Conservation (phyloP, 2,113 vertebrate genomes). For the Notothenia rossii region DNA sequence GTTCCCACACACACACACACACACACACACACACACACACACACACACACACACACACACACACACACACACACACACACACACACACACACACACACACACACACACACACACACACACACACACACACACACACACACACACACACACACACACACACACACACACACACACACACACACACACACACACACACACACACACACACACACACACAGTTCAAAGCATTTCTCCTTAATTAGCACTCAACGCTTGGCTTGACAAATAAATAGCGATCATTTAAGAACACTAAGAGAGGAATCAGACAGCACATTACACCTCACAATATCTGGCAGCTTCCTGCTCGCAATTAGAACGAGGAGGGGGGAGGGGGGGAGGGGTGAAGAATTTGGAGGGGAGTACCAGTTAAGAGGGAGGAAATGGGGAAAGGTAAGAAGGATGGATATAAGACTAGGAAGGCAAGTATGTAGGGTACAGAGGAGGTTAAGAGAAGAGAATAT, state of each 20-base stretch:
- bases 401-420: neutral
- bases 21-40: conserved; percentile 21
- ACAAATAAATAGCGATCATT: conserved; percentile 82
- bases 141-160: conserved; percentile 18
- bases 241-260: conserved; percentile 78
- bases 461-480: neutral
- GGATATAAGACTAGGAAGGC: neutral
- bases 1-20: conserved; percentile 20
- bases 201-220: conserved; percentile 43
- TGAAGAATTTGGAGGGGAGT: neutral
- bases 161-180: conserved; percentile 27
- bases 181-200: conserved; percentile 26
- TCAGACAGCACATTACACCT: conserved; percentile 81
- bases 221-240: conserved; percentile 80
- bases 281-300: conserved; percentile 80
- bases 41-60: conserved; percentile 28
- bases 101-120: conserved; percentile 21
- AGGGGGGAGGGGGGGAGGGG: neutral
- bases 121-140: conserved; percentile 29
- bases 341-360: conserved; percentile 48
- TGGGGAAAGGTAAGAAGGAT: conserved; percentile 5
- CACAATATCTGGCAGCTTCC: conserved; percentile 70
- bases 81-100: conserved; percentile 18
- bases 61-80: conserved; percentile 21
- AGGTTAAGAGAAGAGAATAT: neutral